phyloP scores from a whole-genome alignment of 2,888 invertebrate genomes.

The Phrixothrix hirtus region DNA sequence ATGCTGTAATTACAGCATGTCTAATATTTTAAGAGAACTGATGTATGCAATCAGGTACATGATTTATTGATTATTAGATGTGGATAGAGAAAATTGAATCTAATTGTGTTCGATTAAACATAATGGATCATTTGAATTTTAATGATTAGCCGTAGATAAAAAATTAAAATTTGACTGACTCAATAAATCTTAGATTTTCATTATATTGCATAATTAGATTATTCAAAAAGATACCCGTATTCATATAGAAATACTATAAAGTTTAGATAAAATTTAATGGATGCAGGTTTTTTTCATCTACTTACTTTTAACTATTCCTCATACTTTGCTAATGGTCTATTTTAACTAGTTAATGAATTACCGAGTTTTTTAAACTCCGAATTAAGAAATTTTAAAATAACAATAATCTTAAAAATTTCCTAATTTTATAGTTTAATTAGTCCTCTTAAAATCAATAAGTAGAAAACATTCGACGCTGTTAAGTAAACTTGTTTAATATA shows the following conservation, averaged over 20 bases:
- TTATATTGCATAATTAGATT: slow-evolving; percentile 17
- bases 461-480: too few species aligned
- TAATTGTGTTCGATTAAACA: slow-evolving; percentile 38
- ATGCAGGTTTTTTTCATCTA: too few species aligned
- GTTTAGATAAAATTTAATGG: not conserved
- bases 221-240: slow-evolving; percentile 2
- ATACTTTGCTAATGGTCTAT: too few species aligned
- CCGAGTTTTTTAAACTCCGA: too few species aligned
- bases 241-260: not conserved
- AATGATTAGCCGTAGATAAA: slow-evolving; percentile 24
- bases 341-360: too few species aligned
- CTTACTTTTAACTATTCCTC: too few species aligned
- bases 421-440: too few species aligned
- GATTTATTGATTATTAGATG: slow-evolving; percentile 37
- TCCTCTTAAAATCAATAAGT: too few species aligned
- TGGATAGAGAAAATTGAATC: slow-evolving; percentile 39
- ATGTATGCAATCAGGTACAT: slow-evolving; percentile 18
- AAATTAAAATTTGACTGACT: slow-evolving; percentile 32
- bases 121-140: slow-evolving; percentile 34
- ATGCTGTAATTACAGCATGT: slow-evolving; percentile 28
- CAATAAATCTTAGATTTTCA: slow-evolving; percentile 12
- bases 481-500: too few species aligned
- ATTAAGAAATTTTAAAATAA: too few species aligned
- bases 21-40: slow-evolving; percentile 6
- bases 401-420: too few species aligned